Conservation (phyloP, 2,888 invertebrate genomes). For the Stenchaetothrips biformis region DNA sequence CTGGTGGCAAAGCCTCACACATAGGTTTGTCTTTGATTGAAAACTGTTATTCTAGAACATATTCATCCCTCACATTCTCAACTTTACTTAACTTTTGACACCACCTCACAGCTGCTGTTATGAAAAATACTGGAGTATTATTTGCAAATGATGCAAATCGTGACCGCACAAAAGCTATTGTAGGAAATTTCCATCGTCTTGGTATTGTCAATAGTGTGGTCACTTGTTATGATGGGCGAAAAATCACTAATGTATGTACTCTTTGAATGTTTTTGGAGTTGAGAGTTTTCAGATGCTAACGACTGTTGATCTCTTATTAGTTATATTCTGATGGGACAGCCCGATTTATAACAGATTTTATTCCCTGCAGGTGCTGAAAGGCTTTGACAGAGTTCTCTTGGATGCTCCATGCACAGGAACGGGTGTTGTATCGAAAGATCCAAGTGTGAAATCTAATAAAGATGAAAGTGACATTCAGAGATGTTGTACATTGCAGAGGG, state of each 20-base stretch:
- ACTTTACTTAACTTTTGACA: constrained; percentile 31
- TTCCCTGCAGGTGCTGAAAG: constrained; percentile 64
- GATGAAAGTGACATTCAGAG: constrained; percentile 84
- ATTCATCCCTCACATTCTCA: neutral
- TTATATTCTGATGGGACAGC: neutral
- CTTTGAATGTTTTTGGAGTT: constrained; percentile 20
- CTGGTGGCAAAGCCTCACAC: constrained; percentile 97
- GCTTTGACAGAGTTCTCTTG: constrained; percentile 90
- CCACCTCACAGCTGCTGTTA: constrained; percentile 66
- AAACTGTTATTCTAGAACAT: neutral
- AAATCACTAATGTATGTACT: constrained; percentile 61
- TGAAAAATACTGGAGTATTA: constrained; percentile 95
- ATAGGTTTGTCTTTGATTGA: constrained; percentile 53
- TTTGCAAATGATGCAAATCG: constrained; percentile 94
- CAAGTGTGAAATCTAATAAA: constrained; percentile 89
- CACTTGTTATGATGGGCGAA: constrained; percentile 82
- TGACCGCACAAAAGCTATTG: constrained; percentile 83
- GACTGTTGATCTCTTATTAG: neutral
- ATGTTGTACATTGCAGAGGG: constrained; percentile 87
- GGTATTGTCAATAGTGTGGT: constrained; percentile 92
- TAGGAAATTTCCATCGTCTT: constrained; percentile 93
- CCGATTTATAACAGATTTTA: constrained; percentile 24
- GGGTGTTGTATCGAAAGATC: constrained; percentile 96
- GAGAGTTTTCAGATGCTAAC: neutral
- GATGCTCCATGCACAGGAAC: constrained; percentile 99